Base-by-base conservation (phyloP, 92 coral and sea anemone species). In the Phenganax marumi region DNA sequence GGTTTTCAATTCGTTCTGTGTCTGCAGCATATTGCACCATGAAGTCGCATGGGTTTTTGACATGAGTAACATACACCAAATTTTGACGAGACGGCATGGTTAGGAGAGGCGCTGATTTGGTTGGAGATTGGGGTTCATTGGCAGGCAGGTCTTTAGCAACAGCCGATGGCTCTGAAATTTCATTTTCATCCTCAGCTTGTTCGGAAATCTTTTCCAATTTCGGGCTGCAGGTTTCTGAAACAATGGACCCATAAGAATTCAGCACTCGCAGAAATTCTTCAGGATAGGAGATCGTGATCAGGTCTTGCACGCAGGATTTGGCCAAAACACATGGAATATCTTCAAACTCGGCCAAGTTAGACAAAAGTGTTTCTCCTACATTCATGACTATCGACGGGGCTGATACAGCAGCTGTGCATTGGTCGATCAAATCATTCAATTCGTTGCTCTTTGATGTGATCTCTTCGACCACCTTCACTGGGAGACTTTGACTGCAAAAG, bases 1-100 rank as follows among this genome's bases (percentile, higher is more conserved):
- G 88, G 65, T 87, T 87, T 12, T 89, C 86, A 8, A 96, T 90
- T 75, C 86, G 91, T 49, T 92, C 99, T 79, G 76, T 17, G 79
- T 96, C 97, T 3, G 99, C 97, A 17, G 89, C 88, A 85, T 97
- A 80, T 76, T 92, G 99, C 49, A 96, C 92, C 87, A 89, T 86
- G 76, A 96, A 92, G 68, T 91, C 89, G 65, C 96, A 87, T 12
- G 99, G 99, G 85, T 93, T 97, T 58, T 81, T 61, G 52, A 96
- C 92, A 80, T 96, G 99, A 0, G 97, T 92, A 70, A 96, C 93
- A 48, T 82, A 76, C 57, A 92, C 99, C 49, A 96, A 66, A 75
- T 96, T 97, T 83, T 92, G 99, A 4, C 93, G 97, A 86, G 85
- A 93, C 89, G 84, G 54, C 85, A 72, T 53, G 46, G 25, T 61